Evolutionary conservation across 2,888 invertebrate species (phyloP).

Genomic region (Sturmia bella): DNA sequence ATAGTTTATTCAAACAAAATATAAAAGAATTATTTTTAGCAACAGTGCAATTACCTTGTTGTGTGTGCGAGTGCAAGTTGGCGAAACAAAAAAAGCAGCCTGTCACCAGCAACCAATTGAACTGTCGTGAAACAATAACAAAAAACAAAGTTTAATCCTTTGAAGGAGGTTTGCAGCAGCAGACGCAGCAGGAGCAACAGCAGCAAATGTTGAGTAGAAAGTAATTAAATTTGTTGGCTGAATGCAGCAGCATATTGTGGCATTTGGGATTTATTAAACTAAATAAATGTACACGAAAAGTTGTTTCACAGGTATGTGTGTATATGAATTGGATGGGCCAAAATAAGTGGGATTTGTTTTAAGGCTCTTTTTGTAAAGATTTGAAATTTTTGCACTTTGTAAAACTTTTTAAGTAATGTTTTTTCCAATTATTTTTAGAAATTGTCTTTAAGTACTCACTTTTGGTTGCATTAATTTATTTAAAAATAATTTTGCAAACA

Average conservation of each 20-base stretch:
- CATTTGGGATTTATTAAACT: constrained; percentile 16
- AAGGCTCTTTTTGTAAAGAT: constrained; percentile 8
- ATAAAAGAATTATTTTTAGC: constrained; percentile 57
- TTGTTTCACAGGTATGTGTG: constrained; percentile 19
- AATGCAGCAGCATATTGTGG: constrained; percentile 22
- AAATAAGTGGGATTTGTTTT: too few relatives aligned
- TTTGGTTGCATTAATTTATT: background rate
- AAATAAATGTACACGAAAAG: constrained; percentile 12
- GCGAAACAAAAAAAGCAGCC: constrained; percentile 5
- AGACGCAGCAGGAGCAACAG: background rate
- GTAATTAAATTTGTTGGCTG: constrained; percentile 28
- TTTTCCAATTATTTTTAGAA: background rate
- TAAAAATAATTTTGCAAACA: background rate
- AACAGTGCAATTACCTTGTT: constrained; percentile 58
- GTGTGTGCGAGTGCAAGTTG: constrained; percentile 8
- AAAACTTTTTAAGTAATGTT: constrained; percentile 36
- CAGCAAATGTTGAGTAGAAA: constrained; percentile 31
- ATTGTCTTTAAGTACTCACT: background rate
- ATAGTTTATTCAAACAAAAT: constrained; percentile 10
- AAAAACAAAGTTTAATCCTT: constrained; percentile 42
- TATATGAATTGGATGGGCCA: too few relatives aligned
- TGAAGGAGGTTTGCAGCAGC: background rate
- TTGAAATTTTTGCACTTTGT: too few relatives aligned
- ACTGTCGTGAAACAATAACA: constrained; percentile 10
- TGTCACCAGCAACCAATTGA: constrained; percentile 28